These are phyloP conservation scores for Gobionotothen gibberifrons DNA, from an alignment of 2,797 vertebrate species.

Conservation along the genomic window DNA sequence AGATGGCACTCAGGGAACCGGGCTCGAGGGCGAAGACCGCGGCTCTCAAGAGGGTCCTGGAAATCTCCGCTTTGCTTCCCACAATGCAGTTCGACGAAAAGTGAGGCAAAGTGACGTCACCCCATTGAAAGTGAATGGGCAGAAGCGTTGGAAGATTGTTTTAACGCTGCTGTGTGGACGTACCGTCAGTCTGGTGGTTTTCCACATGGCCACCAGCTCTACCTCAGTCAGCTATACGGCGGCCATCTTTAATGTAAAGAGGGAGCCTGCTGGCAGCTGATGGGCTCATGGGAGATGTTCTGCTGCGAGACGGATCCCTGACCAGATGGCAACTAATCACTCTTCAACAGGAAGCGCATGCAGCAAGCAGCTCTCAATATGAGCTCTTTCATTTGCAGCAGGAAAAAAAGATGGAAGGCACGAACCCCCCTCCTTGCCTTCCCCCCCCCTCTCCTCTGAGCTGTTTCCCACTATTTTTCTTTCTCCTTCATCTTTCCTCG, in stretches of 20 bases:
- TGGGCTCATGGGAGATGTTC: neutral
- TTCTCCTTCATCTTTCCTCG: slow-evolving; percentile 15
- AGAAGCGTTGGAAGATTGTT: too few species aligned
- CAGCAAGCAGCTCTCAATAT: slow-evolving; percentile 10
- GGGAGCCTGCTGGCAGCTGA: neutral
- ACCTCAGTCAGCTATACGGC: too few species aligned
- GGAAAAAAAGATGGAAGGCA: slow-evolving; percentile 4
- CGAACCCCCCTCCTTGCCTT: neutral
- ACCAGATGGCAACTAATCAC: slow-evolving; percentile 24
- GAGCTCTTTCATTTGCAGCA: slow-evolving; percentile 17
- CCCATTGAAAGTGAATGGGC: too few species aligned
- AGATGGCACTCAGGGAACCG: too few species aligned
- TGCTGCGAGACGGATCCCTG: slow-evolving; percentile 1
- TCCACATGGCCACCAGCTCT: too few species aligned
- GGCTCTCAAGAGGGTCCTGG: too few species aligned
- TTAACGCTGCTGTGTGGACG: too few species aligned
- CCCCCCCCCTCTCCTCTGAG: neutral
- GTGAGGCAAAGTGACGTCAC: too few species aligned
- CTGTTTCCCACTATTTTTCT: neutral
- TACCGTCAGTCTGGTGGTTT: too few species aligned
- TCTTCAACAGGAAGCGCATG: slow-evolving; percentile 13
- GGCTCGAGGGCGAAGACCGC: too few species aligned
- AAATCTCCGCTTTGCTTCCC: too few species aligned
- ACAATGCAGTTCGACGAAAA: too few species aligned
- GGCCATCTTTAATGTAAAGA: neutral